Evolutionary conservation across 2,113 vertebrate genomes (phyloP), one percentile per base, ranked within the genome.

Genomic region (Oplegnathus fasciatus): DNA sequence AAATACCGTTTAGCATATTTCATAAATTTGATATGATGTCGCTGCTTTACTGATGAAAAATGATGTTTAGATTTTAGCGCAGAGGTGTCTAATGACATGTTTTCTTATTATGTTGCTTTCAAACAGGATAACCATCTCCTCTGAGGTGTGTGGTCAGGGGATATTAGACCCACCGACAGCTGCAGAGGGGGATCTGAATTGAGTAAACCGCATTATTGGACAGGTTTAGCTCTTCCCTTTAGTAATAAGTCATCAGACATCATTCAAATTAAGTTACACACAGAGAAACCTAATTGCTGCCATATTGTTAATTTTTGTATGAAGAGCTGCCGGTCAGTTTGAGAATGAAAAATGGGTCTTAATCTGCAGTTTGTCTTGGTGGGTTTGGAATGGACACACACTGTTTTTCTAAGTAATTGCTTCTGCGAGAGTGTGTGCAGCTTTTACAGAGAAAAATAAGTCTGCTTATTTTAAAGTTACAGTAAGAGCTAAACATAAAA

Each of bases 171-270:
- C 73, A 26, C 37, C 11, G 58, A 76, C 54, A 77, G 81, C 80
- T 83, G 80, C 83, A 79, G 75, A 69, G 55, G 81, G 62, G 83
- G 80, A 87, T 71, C 52, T 81, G 37, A 78, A 94, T 84, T 72
- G 75, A 90, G 85, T 90, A 78, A 87, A 88, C 32, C 20, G 28
- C 75, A 82, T 88, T 77, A 92, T 71, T 54, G 62, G 52, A 72
- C 83, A 78, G 66, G 83, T 79, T 88, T 79, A 60, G 58, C 67
- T 77, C 70, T 67, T 88, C 74, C 72, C 80, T 76, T 84, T 46
- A 70, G 78, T 82, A 80, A 85, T 74, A 80, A 88, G 73, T 86
- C 81, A 82, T 79, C 68, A 68, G 69, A 80, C 46, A 52, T 74
- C 54, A 84, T 87, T 83, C 64, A 78, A 81, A 87, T 87, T 9